These are phyloP conservation scores for Eupsittula cactorum DNA, from an alignment of 2,113 vertebrate species.

Conservation along the genomic window DNA sequence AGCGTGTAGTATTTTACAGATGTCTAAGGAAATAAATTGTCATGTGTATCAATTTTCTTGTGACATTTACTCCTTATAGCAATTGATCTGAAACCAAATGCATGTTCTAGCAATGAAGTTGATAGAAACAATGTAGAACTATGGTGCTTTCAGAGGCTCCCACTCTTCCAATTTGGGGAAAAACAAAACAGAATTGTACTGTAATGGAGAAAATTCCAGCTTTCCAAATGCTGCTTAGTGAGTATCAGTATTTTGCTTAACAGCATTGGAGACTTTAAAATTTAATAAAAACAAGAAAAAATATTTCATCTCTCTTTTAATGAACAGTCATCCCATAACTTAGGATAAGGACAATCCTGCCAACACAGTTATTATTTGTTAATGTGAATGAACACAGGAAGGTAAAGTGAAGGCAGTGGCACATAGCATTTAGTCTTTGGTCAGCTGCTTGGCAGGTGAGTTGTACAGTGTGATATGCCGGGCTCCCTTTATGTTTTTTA, in stretches of 20 bases:
- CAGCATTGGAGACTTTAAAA: background rate
- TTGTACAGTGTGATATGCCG: background rate
- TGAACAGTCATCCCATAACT: background rate
- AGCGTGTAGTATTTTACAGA: conserved; percentile 4
- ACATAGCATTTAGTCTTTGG: background rate
- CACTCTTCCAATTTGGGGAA: background rate
- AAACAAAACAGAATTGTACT: background rate
- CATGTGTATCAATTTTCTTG: conserved; percentile 12
- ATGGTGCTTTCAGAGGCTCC: background rate
- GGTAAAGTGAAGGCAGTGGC: background rate
- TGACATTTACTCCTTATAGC: conserved; percentile 25
- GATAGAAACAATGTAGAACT: conserved; percentile 5
- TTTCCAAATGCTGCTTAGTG: background rate
- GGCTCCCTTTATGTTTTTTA: background rate
- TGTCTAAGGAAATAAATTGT: conserved; percentile 39
- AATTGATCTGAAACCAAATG: conserved; percentile 46
- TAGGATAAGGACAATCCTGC: background rate
- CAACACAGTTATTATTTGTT: background rate
- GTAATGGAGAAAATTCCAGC: background rate
- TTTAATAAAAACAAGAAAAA: background rate
- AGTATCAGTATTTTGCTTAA: background rate
- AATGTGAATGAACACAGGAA: background rate
- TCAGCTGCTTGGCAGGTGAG: background rate
- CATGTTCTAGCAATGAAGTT: conserved; percentile 39
- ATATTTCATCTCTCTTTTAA: background rate